phyloP scores from a whole-genome alignment of 2,888 invertebrate species.

The Morpho deidamia region DNA sequence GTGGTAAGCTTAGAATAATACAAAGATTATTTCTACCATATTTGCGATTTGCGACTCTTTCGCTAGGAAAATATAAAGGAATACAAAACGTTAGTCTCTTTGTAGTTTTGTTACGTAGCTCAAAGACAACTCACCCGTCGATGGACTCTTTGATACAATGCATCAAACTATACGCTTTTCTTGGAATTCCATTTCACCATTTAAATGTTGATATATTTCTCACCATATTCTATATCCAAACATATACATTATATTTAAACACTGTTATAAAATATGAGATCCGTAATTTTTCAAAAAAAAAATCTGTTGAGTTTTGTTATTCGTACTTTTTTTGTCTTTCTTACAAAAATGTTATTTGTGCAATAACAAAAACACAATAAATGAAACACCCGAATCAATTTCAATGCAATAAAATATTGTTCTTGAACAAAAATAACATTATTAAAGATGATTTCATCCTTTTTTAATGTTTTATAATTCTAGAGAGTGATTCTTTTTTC shows the following conservation, averaged over 20 bases:
- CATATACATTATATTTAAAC: not conserved
- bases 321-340: too few species aligned
- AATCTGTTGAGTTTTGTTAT: too few species aligned
- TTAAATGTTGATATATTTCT: conserved; percentile 13
- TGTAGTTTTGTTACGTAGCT: conserved; percentile 38
- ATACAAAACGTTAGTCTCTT: conserved; percentile 51
- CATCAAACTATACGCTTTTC: conserved; percentile 10
- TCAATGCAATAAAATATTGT: too few species aligned
- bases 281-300: too few species aligned
- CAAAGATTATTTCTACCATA: conserved; percentile 29
- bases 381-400: too few species aligned
- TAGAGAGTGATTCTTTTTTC: too few species aligned
- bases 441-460: too few species aligned
- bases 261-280: conserved; percentile 1
- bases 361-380: too few species aligned
- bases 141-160: conserved; percentile 57
- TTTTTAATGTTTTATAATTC: too few species aligned
- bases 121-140: conserved; percentile 48
- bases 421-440: too few species aligned
- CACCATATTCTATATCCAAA: not conserved
- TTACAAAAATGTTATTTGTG: not conserved
- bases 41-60: conserved; percentile 39
- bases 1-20: conserved; percentile 32
- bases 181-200: conserved; percentile 5
- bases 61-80: conserved; percentile 37